phyloP scores from a whole-genome alignment of 1,140 invertebrate species.

The Subanguina moxae region DNA sequence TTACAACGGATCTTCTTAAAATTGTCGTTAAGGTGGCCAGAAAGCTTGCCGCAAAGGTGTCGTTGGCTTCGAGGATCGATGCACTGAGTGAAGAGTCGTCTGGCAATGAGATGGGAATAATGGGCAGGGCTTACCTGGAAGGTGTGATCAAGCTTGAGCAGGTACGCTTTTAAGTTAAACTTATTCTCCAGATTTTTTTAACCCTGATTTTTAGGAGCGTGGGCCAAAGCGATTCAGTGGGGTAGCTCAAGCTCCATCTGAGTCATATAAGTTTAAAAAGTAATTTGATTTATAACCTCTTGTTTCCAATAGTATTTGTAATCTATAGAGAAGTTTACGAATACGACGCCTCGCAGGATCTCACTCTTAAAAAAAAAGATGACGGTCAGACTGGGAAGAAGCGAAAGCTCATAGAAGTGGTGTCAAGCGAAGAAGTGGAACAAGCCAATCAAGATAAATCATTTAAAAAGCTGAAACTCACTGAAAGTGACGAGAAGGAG shows the following conservation, averaged over 20 bases:
- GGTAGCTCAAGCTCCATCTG: constrained; percentile 27
- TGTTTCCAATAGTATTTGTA: neutral
- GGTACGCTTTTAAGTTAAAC: neutral
- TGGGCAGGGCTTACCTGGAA: constrained; percentile 49
- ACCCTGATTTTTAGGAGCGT: constrained; percentile 21
- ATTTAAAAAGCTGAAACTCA: too few relatives aligned
- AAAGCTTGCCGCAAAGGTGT: constrained; percentile 90
- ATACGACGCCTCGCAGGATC: neutral
- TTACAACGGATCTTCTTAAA: too few relatives aligned
- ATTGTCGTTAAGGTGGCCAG: constrained; percentile 74
- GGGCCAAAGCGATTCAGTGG: constrained; percentile 15
- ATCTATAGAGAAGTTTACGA: neutral
- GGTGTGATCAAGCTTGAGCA: constrained; percentile 42
- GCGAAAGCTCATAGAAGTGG: too few relatives aligned
- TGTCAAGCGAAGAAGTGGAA: too few relatives aligned
- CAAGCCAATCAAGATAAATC: too few relatives aligned
- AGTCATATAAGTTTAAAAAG: constrained; percentile 56
- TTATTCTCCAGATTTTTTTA: neutral
- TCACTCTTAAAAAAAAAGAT: neutral
- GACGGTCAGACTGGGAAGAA: too few relatives aligned
- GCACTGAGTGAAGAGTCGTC: constrained; percentile 76
- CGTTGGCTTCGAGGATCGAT: constrained; percentile 86
- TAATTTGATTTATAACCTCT: constrained; percentile 11
- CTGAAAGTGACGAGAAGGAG: too few relatives aligned
- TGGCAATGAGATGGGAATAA: constrained; percentile 47